Evolutionary conservation across 2,797 vertebrate species (phyloP).

Genomic region (Erithacus rubecula): DNA sequence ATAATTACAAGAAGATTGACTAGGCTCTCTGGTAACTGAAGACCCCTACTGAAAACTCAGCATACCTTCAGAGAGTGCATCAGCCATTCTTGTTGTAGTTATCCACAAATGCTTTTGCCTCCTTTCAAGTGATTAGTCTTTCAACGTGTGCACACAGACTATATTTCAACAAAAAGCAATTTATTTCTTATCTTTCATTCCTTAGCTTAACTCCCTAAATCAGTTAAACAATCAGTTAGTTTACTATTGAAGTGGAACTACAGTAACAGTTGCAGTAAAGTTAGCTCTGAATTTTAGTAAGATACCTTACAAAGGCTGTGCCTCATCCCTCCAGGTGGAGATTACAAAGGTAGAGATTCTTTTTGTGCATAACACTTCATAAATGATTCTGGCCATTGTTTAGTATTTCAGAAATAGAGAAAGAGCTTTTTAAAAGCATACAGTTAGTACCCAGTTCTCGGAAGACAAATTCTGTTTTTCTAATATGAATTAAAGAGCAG

Average conservation of each 20-base stretch:
- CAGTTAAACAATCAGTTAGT: neutral
- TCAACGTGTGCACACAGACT: neutral
- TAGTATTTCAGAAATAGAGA: neutral
- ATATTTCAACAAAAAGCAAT: neutral
- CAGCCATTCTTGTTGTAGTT: neutral
- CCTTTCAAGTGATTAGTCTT: neutral
- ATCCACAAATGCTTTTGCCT: neutral
- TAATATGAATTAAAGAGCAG: neutral
- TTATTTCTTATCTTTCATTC: neutral
- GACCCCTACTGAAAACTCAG: neutral
- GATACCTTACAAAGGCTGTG: neutral
- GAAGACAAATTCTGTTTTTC: neutral
- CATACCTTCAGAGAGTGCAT: neutral
- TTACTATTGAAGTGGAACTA: neutral
- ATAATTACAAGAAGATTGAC: neutral
- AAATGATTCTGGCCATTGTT: neutral
- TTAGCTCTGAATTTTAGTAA: neutral
- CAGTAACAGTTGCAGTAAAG: neutral
- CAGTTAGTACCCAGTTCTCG: neutral
- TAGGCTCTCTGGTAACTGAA: neutral
- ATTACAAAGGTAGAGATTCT: neutral
- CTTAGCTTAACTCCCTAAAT: neutral
- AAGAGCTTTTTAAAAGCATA: neutral
- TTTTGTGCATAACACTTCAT: neutral
- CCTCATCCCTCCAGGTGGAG: neutral